Base-by-base conservation (phyloP, 2,888 invertebrate species). In the Drosophila algonquin region DNA sequence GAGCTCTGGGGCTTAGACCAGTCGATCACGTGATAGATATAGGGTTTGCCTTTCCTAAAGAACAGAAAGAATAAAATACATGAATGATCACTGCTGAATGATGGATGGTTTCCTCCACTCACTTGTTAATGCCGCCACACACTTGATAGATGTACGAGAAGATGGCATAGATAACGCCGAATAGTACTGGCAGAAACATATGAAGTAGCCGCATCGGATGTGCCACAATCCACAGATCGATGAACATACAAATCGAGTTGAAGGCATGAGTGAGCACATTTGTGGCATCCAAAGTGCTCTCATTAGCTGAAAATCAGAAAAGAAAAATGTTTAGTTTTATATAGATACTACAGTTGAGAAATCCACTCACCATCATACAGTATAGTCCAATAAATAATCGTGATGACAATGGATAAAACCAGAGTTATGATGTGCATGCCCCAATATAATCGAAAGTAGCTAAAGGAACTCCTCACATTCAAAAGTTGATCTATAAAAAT, bases 211-310 rank as follows among this genome's bases (percentile, higher is more conserved):
- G 93, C 54, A 96, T 92, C 0, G 97, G 97, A 89, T 96, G 95
- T 44, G 94, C 94, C 9, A 95, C 95, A 57, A 97, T 92, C 62
- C 93, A 93, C 52, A 97, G 90, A 92, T 97, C 97, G 5, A 95
- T 73, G 46, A 96, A 90, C 94, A 97, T 96, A 73, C 96, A 92
- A 10, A 95, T 80, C 0, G 96, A 95, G 92, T 97, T 97, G 74
- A 94, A 94, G 12, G 95, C 95, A 91, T 97, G 97, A 0, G 95
- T 94, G 58, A 96, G 93, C 18, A 96, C 91, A 91, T 96, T 97
- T 48, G 96, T 92, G 0, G 94, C 93, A 72, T 77, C 89, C 68
- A 90, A 65, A 4, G 71, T 57, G 48, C 71, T 80, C 63, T 91
- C 88, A 30, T 81, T 79, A 12, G 93, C 94, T 94, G 91, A 21